phyloP scores from a whole-genome alignment of 2,113 vertebrate genomes.

The Leptobrachium leishanense region DNA sequence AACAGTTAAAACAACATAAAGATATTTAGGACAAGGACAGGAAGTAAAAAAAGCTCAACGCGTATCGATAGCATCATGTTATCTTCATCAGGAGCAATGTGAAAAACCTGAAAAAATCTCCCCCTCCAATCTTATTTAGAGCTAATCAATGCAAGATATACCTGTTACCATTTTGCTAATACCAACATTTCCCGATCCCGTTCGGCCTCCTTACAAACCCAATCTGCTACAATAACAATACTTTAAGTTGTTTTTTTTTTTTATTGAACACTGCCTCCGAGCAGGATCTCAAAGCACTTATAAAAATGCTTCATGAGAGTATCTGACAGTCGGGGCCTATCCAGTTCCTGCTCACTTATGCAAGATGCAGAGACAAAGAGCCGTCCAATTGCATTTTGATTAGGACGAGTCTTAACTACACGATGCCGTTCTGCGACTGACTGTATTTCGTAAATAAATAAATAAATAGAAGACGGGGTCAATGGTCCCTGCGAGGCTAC shows the following conservation, averaged over 20 bases:
- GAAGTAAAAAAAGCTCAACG: too few relatives aligned
- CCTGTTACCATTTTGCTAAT: constrained; percentile 40
- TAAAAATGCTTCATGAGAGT: constrained; percentile 47
- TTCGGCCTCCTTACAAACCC: constrained; percentile 25
- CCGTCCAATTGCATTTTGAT: constrained; percentile 33
- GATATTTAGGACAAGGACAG: too few relatives aligned
- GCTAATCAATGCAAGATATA: constrained; percentile 32
- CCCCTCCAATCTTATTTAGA: not conserved
- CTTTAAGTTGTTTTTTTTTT: constrained; percentile 14
- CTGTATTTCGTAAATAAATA: constrained; percentile 68
- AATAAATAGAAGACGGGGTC: constrained; percentile 53
- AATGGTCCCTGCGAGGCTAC: constrained; percentile 65
- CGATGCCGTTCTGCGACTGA: constrained; percentile 63
- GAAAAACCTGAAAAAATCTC: not conserved
- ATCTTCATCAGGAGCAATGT: too few relatives aligned
- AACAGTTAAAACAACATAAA: too few relatives aligned
- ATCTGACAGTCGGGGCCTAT: constrained; percentile 34
- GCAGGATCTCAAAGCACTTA: constrained; percentile 46
- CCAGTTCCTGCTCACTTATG: constrained; percentile 24
- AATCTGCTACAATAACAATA: constrained; percentile 36
- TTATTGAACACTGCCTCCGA: constrained; percentile 31
- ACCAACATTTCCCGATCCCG: constrained; percentile 32
- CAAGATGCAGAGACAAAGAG: constrained; percentile 39
- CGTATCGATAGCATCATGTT: too few relatives aligned
- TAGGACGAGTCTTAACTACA: constrained; percentile 32